phyloP scores from a whole-genome alignment of 1,140 invertebrate genomes.

The Eumaeus atala region DNA sequence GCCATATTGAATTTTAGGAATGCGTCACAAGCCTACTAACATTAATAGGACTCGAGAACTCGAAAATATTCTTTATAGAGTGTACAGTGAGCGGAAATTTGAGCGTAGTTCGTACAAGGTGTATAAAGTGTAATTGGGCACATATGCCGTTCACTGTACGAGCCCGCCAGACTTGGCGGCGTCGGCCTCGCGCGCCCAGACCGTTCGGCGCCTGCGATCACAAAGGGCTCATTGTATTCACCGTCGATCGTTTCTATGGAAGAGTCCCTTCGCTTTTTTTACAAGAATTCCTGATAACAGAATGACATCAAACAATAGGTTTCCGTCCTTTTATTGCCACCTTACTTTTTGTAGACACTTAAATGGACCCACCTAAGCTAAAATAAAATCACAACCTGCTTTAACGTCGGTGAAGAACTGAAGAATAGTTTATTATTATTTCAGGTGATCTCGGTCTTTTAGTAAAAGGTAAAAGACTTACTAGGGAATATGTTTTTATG shows the following conservation, averaged over 20 bases:
- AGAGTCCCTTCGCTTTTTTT: conserved; percentile 56
- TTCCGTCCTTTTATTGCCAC: conserved; percentile 74
- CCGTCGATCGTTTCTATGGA: conserved; percentile 48
- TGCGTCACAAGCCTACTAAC: conserved; percentile 1
- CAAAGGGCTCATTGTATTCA: conserved; percentile 67
- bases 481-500: conserved; percentile 7
- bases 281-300: conserved; percentile 56
- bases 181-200: conserved; percentile 50
- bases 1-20: conserved; percentile 10
- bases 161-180: conserved; percentile 41
- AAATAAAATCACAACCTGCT: conserved; percentile 67
- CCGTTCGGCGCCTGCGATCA: conserved; percentile 67
- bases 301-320: conserved; percentile 70
- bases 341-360: conserved; percentile 63
- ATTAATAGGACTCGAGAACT: conserved; percentile 3
- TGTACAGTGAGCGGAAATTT: neutral
- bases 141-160: conserved; percentile 17
- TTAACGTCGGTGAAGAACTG: conserved; percentile 23
- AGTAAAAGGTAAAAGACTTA: conserved; percentile 1
- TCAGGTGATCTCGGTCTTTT: conserved; percentile 5
- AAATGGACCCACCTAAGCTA: conserved; percentile 59
- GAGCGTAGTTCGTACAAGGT: neutral
- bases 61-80: conserved; percentile 1
- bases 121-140: neutral
- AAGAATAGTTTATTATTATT: conserved; percentile 13